Base-by-base conservation (phyloP, 2,797 vertebrate genomes). In the Perodicticus potto region DNA sequence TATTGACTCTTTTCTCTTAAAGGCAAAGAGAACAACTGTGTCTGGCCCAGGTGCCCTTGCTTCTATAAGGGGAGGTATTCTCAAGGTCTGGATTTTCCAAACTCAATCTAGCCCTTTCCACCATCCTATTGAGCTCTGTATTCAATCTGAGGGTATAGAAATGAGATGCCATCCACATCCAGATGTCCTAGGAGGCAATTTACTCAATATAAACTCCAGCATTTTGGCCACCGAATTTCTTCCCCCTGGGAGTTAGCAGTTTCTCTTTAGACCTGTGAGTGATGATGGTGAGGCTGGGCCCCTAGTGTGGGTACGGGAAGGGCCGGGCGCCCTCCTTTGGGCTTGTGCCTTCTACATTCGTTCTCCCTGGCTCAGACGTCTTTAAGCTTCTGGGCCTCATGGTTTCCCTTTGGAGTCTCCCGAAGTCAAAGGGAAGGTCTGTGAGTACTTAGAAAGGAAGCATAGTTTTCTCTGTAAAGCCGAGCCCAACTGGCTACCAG, bases 301-400 rank as follows among this genome's bases (percentile, higher is more conserved):
- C 32, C 80, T 27, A 43, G 40, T 2, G 16, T 4, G 13, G 34
- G 5, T 17, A 5, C 3, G 32, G 8, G 20, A 61, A 65, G 14
- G 4, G 5, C 29, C 1, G 13, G 61, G 8, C 0, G 1, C 1
- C 19, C 34, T 23, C 45, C 14, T 12, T 70, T 32, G 23, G 1
- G 7, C 53, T 16, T 16, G 69, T 29, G 32, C 32, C 37, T 55
- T 65, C 25, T 59, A 34, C n/a, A 40, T 7, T 13, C n/a, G 22
- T 3, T 69, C 74, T 34, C 1, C 2, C 1, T 34, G 27, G 23
- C 12, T 61, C 12, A 57, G 74, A 37, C 10, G 7, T 76, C 0
- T 4, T 17, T 22, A 23, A 23, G 3, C 34, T 65, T 69, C 49
- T 67, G 40, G 25, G 2, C 32, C 5, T 11, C n/a, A 3, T 40